Conservation (phyloP, 2,113 vertebrate species). For the Psittacula cyanocephala region DNA sequence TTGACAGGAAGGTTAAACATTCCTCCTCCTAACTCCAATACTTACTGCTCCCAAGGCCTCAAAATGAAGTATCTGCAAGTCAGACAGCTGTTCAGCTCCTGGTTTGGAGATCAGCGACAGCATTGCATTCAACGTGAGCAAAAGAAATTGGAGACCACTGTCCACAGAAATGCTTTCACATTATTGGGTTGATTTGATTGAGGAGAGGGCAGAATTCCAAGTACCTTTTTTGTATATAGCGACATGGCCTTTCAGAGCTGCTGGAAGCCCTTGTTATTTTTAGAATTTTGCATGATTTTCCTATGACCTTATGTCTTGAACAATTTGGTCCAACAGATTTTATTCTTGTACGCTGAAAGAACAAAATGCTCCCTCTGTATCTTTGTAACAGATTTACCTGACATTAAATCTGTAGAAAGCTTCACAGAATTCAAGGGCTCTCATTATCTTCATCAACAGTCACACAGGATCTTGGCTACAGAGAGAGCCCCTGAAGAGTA, state of each 20-base stretch:
- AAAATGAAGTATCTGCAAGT: neutral
- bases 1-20: neutral
- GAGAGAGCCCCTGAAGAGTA: neutral
- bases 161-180: neutral
- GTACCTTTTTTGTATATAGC: neutral
- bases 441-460: neutral
- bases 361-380: neutral
- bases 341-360: neutral
- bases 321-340: neutral
- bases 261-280: neutral
- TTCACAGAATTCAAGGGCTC: neutral
- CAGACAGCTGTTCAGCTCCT: neutral
- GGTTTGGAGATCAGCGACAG: neutral
- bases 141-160: neutral
- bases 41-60: neutral
- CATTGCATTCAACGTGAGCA: neutral
- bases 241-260: neutral
- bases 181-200: neutral
- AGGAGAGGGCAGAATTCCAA: neutral
- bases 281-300: neutral
- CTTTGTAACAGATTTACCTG: neutral
- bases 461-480: neutral
- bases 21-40: neutral
- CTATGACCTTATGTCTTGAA: neutral
- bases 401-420: neutral